A percentile compares a stretch with the other conserved stretches of the same genome.
phyloP scores from a whole-genome alignment of 2,113 vertebrate genomes.

The Oreamnos americanus region DNA sequence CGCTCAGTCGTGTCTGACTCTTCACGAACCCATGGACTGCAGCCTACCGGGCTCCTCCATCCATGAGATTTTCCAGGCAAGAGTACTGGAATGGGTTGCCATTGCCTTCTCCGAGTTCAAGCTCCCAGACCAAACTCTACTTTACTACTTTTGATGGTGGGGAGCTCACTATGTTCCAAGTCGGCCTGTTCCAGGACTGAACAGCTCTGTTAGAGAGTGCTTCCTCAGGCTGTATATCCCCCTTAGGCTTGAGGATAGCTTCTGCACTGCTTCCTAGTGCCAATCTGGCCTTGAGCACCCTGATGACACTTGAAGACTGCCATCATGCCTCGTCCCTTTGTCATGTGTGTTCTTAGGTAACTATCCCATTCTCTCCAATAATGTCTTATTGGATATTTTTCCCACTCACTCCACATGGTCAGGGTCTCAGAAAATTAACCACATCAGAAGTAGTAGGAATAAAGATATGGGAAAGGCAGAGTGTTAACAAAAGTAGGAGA shows the following conservation, averaged over 20 bases:
- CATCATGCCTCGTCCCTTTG: background rate
- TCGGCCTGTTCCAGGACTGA: background rate
- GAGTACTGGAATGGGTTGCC: background rate
- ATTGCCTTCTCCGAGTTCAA: background rate
- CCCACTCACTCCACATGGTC: background rate
- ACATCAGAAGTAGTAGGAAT: background rate
- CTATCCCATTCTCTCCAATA: background rate
- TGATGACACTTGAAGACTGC: background rate
- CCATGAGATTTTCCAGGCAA: background rate
- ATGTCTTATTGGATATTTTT: background rate
- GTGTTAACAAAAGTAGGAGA: background rate
- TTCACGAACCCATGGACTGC: background rate
- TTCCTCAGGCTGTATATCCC: background rate
- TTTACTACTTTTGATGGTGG: background rate
- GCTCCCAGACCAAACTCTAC: background rate
- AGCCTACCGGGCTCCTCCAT: background rate
- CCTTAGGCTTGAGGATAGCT: background rate
- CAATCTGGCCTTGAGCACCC: background rate
- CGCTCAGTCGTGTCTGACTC: fast-evolving
- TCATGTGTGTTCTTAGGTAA: background rate
- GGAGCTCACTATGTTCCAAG: background rate
- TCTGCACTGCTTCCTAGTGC: background rate
- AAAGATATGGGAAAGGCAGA: background rate
- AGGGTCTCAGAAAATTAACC: background rate
- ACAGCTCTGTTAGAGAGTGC: background rate